A percentile compares a stretch with the other conserved stretches of the same genome.
phyloP scores from a whole-genome alignment of 2,888 invertebrate genomes.

The Crematogaster levior region DNA sequence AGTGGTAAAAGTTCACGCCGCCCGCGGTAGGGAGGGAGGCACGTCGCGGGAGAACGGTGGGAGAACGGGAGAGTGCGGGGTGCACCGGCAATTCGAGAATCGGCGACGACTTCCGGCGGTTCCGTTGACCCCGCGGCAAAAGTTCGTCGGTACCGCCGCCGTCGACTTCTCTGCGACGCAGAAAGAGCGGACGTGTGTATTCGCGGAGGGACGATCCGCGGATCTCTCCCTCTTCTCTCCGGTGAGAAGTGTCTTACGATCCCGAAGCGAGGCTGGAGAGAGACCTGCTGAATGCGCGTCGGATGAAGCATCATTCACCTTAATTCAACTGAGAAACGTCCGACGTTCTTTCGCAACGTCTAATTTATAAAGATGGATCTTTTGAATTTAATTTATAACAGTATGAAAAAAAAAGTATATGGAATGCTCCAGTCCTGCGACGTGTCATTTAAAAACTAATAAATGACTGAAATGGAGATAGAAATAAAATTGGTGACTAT shows the following conservation, averaged over 20 bases:
- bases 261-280: conserved; percentile 15
- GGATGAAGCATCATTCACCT: conserved; percentile 4
- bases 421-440: neutral
- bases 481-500: neutral
- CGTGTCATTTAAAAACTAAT: neutral
- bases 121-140: conserved; percentile 81
- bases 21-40: conserved; percentile 49
- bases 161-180: conserved; percentile 61
- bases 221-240: neutral
- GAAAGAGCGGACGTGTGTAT: conserved; percentile 52
- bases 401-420: neutral
- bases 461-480: neutral
- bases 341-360: neutral
- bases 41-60: conserved; percentile 8
- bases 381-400: conserved; percentile 22
- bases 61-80: conserved; percentile 32
- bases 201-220: conserved; percentile 41
- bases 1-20: conserved; percentile 58
- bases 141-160: conserved; percentile 64
- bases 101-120: conserved; percentile 82
- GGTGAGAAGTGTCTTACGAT: neutral
- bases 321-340: conserved; percentile 14
- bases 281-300: conserved; percentile 12
- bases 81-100: conserved; percentile 75
- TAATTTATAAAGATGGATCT: conserved; percentile 27